Conservation (phyloP, 2,797 vertebrate genomes). For the Vireo griseus region DNA sequence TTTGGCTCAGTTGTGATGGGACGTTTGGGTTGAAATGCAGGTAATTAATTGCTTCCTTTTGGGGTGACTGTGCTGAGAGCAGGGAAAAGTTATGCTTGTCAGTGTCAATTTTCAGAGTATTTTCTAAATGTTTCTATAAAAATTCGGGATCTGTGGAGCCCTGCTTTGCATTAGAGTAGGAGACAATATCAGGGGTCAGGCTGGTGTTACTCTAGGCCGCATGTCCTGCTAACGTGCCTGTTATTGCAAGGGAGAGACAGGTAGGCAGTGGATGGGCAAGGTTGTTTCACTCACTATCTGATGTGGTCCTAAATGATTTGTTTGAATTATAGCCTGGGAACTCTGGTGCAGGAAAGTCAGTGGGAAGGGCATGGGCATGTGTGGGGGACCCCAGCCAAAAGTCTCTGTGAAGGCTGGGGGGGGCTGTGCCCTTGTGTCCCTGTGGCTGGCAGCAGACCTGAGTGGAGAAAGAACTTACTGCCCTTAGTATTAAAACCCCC, state of each 20-base stretch:
- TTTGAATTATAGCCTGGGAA: background rate
- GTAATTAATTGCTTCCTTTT: background rate
- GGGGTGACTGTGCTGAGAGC: background rate
- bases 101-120: background rate
- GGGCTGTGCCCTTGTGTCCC: background rate
- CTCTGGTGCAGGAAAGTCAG: background rate
- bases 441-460: background rate
- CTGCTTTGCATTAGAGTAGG: background rate
- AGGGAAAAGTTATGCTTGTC: background rate
- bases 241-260: background rate
- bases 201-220: background rate
- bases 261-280: too few species aligned
- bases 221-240: accelerated
- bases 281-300: accelerated
- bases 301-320: background rate
- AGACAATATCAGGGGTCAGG: background rate
- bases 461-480: background rate
- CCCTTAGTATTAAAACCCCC: background rate
- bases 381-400: background rate
- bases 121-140: background rate
- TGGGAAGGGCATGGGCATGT: background rate
- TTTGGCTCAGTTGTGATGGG: background rate
- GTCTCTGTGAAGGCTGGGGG: accelerated
- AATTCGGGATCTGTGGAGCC: background rate
- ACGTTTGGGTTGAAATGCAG: background rate